These are phyloP conservation scores for Clinocottus analis DNA, from an alignment of 2,113 vertebrate genomes.

Conservation along the genomic window DNA sequence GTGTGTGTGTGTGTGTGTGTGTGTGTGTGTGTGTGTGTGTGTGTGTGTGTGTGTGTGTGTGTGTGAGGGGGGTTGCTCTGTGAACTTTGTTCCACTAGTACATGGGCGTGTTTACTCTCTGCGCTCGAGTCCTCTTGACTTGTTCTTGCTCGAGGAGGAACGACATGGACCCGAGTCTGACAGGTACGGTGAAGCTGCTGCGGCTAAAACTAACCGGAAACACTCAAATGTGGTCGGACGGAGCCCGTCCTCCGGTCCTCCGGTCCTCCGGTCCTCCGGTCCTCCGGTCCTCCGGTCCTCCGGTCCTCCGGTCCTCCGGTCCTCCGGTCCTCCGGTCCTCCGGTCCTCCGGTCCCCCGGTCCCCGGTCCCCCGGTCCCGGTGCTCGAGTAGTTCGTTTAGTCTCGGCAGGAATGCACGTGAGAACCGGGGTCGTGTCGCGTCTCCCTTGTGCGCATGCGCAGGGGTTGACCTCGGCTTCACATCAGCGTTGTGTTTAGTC, in stretches of 20 bases:
- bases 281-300: too few species aligned
- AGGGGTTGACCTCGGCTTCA: too few species aligned
- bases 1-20: too few species aligned
- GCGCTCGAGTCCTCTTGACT: neutral
- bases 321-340: neutral
- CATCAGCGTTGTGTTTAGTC: neutral
- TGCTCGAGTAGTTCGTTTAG: slow-evolving; percentile 4
- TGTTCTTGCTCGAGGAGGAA: neutral
- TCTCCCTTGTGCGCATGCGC: too few species aligned
- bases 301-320: too few species aligned
- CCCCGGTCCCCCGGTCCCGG: neutral
- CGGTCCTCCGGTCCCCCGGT: too few species aligned
- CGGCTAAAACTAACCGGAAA: neutral
- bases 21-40: too few species aligned
- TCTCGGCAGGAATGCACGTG: neutral
- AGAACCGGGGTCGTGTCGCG: neutral
- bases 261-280: neutral
- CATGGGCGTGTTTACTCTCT: slow-evolving; percentile 55
- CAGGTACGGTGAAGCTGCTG: slow-evolving; percentile 44
- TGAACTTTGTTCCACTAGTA: slow-evolving; percentile 76
- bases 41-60: neutral
- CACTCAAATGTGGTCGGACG: fast-evolving
- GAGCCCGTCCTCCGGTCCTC: too few species aligned
- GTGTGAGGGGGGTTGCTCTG: slow-evolving; percentile 3
- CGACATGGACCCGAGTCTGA: slow-evolving; percentile 52